These are phyloP conservation scores for Pogoniulus pusillus DNA, from an alignment of 2,797 vertebrate species.

Conservation along the genomic window DNA sequence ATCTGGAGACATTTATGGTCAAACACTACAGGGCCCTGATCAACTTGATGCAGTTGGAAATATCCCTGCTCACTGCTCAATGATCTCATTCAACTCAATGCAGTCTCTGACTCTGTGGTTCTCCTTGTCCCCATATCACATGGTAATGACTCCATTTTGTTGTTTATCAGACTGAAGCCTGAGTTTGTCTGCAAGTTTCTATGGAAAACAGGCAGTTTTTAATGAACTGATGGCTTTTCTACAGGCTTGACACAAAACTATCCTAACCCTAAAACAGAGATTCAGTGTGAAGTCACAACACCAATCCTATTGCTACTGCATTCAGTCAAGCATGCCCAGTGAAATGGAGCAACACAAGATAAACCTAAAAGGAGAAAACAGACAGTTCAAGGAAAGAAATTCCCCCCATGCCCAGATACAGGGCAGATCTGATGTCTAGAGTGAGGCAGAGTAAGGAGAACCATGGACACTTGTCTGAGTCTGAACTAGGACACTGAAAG, in stretches of 20 bases:
- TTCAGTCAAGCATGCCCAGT: not conserved
- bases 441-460: not conserved
- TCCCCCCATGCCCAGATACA: not conserved
- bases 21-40: no score
- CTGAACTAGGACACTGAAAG: not conserved
- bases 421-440: not conserved
- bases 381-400: not conserved
- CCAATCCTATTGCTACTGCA: not conserved
- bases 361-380: not conserved
- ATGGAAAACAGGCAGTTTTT: conserved; percentile 21
- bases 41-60: no score
- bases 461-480: not conserved
- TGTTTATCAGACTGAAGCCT: not conserved
- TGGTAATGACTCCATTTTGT: not conserved
- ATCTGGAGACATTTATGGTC: no score
- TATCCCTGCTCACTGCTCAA: no score
- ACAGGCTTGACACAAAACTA: not conserved
- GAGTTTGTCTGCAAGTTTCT: not conserved
- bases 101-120: no score
- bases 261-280: not conserved
- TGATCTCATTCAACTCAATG: no score
- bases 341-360: not conserved
- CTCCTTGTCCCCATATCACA: not conserved
- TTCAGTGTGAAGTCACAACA: not conserved
- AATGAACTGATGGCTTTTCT: not conserved